Conservation (phyloP, 2,888 invertebrate species). For the Eledona agricola region DNA sequence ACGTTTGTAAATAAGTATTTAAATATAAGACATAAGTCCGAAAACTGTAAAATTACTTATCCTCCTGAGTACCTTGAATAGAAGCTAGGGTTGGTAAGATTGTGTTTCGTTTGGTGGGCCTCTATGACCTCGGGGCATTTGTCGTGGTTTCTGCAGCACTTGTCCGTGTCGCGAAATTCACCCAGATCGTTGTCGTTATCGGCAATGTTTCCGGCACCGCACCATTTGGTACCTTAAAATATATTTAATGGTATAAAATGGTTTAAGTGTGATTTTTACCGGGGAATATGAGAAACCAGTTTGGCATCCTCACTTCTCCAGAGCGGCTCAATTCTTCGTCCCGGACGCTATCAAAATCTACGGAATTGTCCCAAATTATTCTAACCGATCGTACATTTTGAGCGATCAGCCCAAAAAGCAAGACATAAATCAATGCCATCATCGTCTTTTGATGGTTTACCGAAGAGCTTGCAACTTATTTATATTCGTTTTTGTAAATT, state of each 20-base stretch:
- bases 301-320: slow-evolving; percentile 45
- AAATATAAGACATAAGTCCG: no score
- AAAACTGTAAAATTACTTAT: no score
- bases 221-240: slow-evolving; percentile 79
- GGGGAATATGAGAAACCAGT: slow-evolving; percentile 50
- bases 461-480: no score
- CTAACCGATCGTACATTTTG: slow-evolving; percentile 14
- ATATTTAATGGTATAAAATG: background rate
- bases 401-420: background rate
- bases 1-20: no score
- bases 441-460: background rate
- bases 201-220: slow-evolving; percentile 76
- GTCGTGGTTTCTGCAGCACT: slow-evolving; percentile 79
- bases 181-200: slow-evolving; percentile 73
- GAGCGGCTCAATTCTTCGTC: slow-evolving; percentile 36
- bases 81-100: slow-evolving; percentile 55
- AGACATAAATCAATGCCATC: background rate
- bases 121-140: slow-evolving; percentile 70
- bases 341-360: slow-evolving; percentile 42
- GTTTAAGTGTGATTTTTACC: slow-evolving; percentile 38
- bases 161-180: slow-evolving; percentile 68
- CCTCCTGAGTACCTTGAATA: no score
- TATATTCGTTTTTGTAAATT: slow-evolving; percentile 1
- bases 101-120: slow-evolving; percentile 52
- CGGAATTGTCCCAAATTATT: slow-evolving; percentile 49